Conservation (phyloP, 1,140 invertebrate genomes). For the Drosophila parvula region DNA sequence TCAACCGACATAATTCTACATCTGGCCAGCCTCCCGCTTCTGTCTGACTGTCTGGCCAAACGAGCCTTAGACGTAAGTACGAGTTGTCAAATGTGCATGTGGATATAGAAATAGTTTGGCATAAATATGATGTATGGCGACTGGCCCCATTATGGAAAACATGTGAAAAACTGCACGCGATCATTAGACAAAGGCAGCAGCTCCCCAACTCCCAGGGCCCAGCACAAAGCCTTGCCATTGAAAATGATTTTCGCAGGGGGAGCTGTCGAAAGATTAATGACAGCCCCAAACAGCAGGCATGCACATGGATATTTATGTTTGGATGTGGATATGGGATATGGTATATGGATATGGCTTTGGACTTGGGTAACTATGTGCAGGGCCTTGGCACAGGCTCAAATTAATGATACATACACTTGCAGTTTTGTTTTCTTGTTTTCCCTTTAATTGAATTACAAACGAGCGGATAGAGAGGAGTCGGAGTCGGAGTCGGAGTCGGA, state of each 20-base stretch:
- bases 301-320: constrained; percentile 62
- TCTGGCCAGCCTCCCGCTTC: constrained; percentile 50
- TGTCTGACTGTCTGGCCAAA: constrained; percentile 25
- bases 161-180: constrained; percentile 79
- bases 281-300: constrained; percentile 67
- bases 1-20: constrained; percentile 64
- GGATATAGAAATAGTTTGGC: constrained; percentile 71
- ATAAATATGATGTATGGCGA: constrained; percentile 80
- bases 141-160: constrained; percentile 63
- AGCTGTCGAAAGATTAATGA: constrained; percentile 78
- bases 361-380: constrained; percentile 13
- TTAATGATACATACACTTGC: constrained; percentile 80
- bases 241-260: constrained; percentile 66
- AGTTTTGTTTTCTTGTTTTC: constrained; percentile 59
- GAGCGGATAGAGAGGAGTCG: background rate
- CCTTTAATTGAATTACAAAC: constrained; percentile 74
- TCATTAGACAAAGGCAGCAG: constrained; percentile 70
- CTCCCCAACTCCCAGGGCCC: constrained; percentile 11
- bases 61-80: constrained; percentile 44
- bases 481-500: too few species aligned
- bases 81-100: constrained; percentile 57
- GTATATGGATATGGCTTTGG: constrained; percentile 22
- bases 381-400: constrained; percentile 62
- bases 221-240: constrained; percentile 77
- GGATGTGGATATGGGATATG: constrained; percentile 39